Evolutionary conservation across 2,797 vertebrate genomes (phyloP).

Genomic region (Sardinella longiceps): DNA sequence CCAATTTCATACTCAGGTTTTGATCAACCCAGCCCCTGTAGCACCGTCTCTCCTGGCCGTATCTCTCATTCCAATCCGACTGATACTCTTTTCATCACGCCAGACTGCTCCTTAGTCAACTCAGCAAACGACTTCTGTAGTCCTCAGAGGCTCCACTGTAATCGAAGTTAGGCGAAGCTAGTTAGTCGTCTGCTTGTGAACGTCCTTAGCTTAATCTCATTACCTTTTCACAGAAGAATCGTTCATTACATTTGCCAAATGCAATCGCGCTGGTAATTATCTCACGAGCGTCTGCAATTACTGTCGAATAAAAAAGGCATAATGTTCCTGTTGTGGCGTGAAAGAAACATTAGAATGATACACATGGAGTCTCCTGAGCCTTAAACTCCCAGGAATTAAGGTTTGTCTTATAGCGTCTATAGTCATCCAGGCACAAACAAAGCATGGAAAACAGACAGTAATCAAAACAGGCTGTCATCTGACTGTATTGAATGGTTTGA

Average conservation of each 20-base stretch:
- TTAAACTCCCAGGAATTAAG: not conserved
- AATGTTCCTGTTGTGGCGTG: not conserved
- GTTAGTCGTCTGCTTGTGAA: not conserved
- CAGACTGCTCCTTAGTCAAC: not conserved
- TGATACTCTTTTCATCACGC: not conserved
- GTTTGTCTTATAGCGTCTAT: not conserved
- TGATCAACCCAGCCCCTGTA: not conserved
- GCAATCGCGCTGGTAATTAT: not conserved
- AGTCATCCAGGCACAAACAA: not conserved
- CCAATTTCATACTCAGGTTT: not conserved
- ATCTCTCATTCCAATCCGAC: not conserved
- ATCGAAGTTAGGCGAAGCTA: not conserved
- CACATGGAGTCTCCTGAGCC: not conserved
- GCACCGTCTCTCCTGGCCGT: not conserved
- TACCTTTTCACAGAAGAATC: not conserved
- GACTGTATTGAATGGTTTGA: not conserved
- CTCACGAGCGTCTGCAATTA: not conserved
- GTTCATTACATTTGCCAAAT: slow-evolving; percentile 1
- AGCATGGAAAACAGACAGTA: not conserved
- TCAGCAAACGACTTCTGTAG: not conserved
- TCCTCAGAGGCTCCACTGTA: not conserved
- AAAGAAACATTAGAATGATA: not conserved
- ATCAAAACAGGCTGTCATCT: not conserved
- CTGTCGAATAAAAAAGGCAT: not conserved
- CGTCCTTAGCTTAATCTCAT: not conserved